Evolutionary conservation across 2,797 vertebrate species (phyloP), one percentile per base, ranked within the genome.

Genomic region (Erpetoichthys calabaricus): DNA sequence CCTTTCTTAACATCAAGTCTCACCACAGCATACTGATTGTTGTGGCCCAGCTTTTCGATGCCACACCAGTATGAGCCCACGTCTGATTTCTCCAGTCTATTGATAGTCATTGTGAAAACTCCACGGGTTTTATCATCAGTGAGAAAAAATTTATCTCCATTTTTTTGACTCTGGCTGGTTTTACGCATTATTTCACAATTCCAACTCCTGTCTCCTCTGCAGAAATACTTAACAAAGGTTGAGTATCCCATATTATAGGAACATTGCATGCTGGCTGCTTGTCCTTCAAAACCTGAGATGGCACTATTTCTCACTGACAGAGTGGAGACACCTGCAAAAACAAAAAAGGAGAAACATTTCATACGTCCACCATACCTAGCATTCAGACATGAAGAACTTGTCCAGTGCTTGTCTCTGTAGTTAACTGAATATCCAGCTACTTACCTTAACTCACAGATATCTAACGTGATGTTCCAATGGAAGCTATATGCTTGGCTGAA

Each of bases 41-140:
- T 25, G 25, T 25, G 25, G 25, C 6, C 7, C n/a, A 41, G 6
- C 42, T 41, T 53, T 5, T 53, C 51, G 6, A 53, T 53, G 42
- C 8, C 51, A 25, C 51, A 53, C 51, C 51, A 53, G 51, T 53
- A 53, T 41, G 9, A 53, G 8, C 6, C 51, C 42, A 6, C 51
- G 10, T 53, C 51, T 41, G 10, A 10, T 41, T 53, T 53, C 9
- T 53, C 51, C 51, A 53, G 51, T n/a, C 51, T 53, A 6, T 10
- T 53, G 9, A 53, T 6, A 53, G 51, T 53, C 51, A 53, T 10
- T 10, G 51, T 53, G 51, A 53, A 53, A 6, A 53, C 51, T 53
- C 51, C 25, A 6, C 1, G 6, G 6, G 1, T n/a, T 53, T 2
- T 9, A 53, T 53, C 9, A 10, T 53, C 51, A 3, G n/a, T 53